phyloP scores from a whole-genome alignment of 2,888 invertebrate genomes.

The Hyposoter dolosus region DNA sequence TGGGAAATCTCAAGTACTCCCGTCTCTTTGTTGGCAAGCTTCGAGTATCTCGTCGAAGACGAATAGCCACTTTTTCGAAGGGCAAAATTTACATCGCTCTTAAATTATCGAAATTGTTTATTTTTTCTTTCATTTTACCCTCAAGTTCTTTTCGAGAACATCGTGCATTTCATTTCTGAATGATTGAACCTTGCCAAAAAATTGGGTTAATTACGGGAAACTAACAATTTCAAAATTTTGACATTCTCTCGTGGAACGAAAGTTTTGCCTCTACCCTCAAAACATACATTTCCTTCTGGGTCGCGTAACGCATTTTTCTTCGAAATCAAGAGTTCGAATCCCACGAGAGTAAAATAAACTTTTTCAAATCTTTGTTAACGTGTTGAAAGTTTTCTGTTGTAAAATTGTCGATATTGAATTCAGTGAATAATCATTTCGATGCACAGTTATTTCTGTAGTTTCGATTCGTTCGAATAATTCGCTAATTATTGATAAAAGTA shows the following conservation, averaged over 20 bases:
- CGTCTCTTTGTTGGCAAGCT: conserved; percentile 44
- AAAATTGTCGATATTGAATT: background rate
- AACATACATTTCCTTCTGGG: no score
- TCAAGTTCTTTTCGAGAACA: background rate
- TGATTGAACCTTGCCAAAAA: no score
- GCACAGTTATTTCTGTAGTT: background rate
- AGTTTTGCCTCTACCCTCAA: no score
- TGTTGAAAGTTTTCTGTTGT: background rate
- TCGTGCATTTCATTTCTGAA: background rate
- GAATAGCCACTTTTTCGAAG: background rate
- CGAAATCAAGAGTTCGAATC: no score
- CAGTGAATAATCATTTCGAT: background rate
- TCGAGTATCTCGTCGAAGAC: conserved; percentile 9
- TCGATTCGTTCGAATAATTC: background rate
- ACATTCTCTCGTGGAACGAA: no score
- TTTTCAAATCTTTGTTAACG: background rate
- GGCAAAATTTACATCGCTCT: background rate
- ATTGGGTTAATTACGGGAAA: no score
- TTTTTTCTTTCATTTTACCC: background rate
- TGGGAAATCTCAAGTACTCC: conserved; percentile 33
- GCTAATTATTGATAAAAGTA: background rate
- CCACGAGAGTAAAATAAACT: no score
- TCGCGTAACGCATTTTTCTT: no score
- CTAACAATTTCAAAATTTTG: no score
- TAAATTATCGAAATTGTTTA: background rate